These are phyloP conservation scores for Brachycybe producta DNA, from an alignment of 2,888 invertebrate genomes.

Conservation along the genomic window DNA sequence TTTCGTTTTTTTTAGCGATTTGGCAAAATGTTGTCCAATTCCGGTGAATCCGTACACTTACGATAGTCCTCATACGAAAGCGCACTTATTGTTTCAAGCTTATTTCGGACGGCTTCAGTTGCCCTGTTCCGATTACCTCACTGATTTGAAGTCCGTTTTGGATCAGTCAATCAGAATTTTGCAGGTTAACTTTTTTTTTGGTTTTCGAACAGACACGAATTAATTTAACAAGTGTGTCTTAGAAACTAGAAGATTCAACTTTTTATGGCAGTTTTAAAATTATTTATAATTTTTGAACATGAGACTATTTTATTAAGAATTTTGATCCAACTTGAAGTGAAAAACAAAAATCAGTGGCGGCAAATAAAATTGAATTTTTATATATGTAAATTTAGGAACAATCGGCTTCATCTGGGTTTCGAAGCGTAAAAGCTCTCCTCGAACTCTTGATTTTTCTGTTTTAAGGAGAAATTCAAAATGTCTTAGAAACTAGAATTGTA, in stretches of 20 bases:
- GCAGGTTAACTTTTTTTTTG: conserved; percentile 50
- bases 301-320: conserved; percentile 5
- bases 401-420: too few species aligned
- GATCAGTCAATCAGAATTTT: conserved; percentile 91
- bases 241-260: neutral
- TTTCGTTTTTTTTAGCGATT: conserved; percentile 46
- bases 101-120: conserved; percentile 72
- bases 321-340: too few species aligned
- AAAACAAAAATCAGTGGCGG: too few species aligned
- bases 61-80: conserved; percentile 89
- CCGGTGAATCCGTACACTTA: conserved; percentile 56
- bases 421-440: too few species aligned
- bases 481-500: too few species aligned
- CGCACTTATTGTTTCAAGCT: conserved; percentile 83
- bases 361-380: too few species aligned
- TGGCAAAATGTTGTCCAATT: conserved; percentile 61
- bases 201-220: neutral
- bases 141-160: conserved; percentile 90
- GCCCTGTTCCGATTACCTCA: conserved; percentile 85
- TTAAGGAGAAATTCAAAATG: too few species aligned
- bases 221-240: neutral
- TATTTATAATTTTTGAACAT: too few species aligned
- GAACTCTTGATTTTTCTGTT: too few species aligned
- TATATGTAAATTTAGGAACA: too few species aligned
- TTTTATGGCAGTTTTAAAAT: too few species aligned